Evolutionary conservation across 1,140 invertebrate genomes (phyloP).

Genomic region (Drosophila suzukii): DNA sequence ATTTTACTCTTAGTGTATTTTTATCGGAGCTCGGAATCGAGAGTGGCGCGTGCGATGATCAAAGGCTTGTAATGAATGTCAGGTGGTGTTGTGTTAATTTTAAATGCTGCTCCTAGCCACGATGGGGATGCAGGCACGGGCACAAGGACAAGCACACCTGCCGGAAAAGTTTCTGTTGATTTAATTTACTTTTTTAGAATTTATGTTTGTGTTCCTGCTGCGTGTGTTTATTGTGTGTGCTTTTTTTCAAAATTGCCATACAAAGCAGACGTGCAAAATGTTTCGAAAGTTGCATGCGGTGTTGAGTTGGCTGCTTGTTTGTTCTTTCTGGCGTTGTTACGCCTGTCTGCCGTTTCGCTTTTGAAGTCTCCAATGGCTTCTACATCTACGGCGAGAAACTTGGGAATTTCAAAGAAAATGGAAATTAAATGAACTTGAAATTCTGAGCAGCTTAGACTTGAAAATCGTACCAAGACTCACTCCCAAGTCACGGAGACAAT

Average conservation of each 20-base stretch:
- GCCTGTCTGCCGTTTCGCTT: constrained; percentile 69
- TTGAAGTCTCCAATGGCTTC: constrained; percentile 62
- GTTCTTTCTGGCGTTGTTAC: constrained; percentile 42
- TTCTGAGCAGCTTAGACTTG: constrained; percentile 39
- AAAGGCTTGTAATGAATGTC: constrained; percentile 68
- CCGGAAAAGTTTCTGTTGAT: constrained; percentile 48
- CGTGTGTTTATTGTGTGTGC: constrained; percentile 27
- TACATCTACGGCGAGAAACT: constrained; percentile 28
- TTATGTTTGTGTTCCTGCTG: constrained; percentile 42
- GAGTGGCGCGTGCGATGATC: constrained; percentile 50
- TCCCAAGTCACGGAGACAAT: not conserved
- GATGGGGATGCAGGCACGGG: constrained; percentile 19
- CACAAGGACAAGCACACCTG: constrained; percentile 28
- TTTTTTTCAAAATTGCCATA: constrained; percentile 54
- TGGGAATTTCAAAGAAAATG: constrained; percentile 65
- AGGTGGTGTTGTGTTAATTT: constrained; percentile 69
- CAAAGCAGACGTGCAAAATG: constrained; percentile 69
- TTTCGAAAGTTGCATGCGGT: constrained; percentile 69
- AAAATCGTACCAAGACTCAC: not conserved
- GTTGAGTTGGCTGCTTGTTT: constrained; percentile 30
- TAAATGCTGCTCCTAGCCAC: constrained; percentile 42
- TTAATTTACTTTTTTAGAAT: constrained; percentile 54
- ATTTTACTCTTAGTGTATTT: not conserved
- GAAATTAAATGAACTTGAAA: constrained; percentile 78
- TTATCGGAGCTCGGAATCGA: not conserved